Evolutionary conservation across 2,113 vertebrate genomes (phyloP).

Genomic region (Rhinogobius similis): DNA sequence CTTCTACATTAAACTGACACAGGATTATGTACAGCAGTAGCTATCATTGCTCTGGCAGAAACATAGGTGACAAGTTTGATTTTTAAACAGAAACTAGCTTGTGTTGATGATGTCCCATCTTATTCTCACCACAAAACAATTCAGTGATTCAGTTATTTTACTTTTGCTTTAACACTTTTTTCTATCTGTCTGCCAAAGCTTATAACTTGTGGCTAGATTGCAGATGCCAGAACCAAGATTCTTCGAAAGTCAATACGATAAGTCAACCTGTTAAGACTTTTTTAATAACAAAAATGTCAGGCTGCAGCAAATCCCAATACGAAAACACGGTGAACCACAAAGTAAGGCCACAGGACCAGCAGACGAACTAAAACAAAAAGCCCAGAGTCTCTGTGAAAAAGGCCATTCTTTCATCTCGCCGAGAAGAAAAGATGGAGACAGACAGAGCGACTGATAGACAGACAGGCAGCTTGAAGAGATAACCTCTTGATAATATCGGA

Average conservation of each 20-base stretch:
- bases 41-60: background rate
- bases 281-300: constrained; percentile 20
- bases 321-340: constrained; percentile 20
- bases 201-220: background rate
- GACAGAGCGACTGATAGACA: constrained; percentile 54
- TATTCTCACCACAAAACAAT: background rate
- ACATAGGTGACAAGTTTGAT: background rate
- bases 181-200: background rate
- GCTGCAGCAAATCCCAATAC: constrained; percentile 3
- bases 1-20: constrained; percentile 53
- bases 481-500: constrained; percentile 76
- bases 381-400: constrained; percentile 38
- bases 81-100: background rate
- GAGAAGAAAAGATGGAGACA: constrained; percentile 60
- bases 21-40: constrained; percentile 18
- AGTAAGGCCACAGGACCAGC: constrained; percentile 15
- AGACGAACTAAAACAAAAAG: constrained; percentile 50
- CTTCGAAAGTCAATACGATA: background rate
- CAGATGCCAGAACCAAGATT: background rate
- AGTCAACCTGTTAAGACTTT: constrained; percentile 7
- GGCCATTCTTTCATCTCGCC: constrained; percentile 45
- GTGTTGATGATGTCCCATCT: background rate
- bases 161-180: background rate
- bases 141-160: background rate
- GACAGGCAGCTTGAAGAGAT: constrained; percentile 62